Percentiles rank a stretch among this genome's conserved stretches.
Conservation (phyloP, 1,140 invertebrate species). For the Gryllus bimaculatus region DNA sequence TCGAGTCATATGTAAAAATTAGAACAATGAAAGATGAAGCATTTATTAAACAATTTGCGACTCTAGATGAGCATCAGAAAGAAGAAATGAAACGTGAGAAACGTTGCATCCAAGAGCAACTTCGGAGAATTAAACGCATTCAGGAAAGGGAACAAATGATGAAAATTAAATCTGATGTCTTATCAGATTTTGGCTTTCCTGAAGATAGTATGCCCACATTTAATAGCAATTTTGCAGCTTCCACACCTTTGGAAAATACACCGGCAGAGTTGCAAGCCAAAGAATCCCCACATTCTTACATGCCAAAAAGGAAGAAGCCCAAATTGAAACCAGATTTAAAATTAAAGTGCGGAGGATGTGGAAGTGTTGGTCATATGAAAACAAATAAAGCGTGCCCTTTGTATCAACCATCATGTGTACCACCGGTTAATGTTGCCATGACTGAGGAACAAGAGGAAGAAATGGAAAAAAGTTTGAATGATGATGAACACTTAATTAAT, state of each 20-base stretch:
- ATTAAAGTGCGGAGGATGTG: constrained; percentile 92
- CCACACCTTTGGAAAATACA: constrained; percentile 12
- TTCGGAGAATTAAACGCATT: constrained; percentile 85
- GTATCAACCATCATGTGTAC: constrained; percentile 60
- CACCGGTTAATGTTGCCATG: constrained; percentile 62
- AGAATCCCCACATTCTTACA: constrained; percentile 25
- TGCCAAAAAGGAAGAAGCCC: constrained; percentile 60
- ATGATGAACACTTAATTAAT: constrained; percentile 81
- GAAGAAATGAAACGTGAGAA: constrained; percentile 97
- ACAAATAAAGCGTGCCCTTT: constrained; percentile 95
- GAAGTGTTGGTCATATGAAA: constrained; percentile 76
- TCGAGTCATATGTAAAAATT: constrained; percentile 95
- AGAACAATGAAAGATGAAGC: constrained; percentile 88
- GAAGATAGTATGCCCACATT: constrained; percentile 26
- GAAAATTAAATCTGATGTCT: constrained; percentile 26
- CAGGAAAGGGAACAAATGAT: constrained; percentile 72
- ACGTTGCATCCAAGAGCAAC: constrained; percentile 89
- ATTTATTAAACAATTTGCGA: constrained; percentile 87
- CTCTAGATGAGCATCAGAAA: constrained; percentile 81
- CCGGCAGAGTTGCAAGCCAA: neutral
- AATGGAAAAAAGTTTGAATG: constrained; percentile 61
- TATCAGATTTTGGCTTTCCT: constrained; percentile 21
- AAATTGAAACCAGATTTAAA: constrained; percentile 85
- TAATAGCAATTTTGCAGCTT: neutral
- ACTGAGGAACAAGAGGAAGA: constrained; percentile 76